These are phyloP conservation scores for Sciurus niger DNA, from an alignment of 2,113 vertebrate genomes.

Conservation along the genomic window DNA sequence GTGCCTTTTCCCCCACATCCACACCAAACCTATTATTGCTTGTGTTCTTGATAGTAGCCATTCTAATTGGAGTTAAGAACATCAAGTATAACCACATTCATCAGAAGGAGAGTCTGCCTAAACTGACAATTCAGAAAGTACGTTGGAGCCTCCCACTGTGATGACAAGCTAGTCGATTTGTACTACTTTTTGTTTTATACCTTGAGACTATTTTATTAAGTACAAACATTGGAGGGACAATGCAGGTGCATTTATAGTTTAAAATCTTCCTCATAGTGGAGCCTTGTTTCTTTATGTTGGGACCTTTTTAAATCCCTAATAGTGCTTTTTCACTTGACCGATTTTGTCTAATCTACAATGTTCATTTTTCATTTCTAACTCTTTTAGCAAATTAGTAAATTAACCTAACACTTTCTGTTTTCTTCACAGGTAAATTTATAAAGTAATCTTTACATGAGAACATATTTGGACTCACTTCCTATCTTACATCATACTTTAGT, in stretches of 20 bases:
- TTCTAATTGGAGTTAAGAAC: not conserved
- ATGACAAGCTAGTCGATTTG: not conserved
- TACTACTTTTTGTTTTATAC: not conserved
- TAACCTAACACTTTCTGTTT: not conserved
- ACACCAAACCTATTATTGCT: too few species aligned
- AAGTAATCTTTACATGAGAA: not conserved
- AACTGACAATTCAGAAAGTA: not conserved
- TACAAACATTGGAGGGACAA: not conserved
- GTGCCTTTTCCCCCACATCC: too few species aligned
- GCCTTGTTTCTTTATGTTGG: not conserved
- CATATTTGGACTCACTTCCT: not conserved
- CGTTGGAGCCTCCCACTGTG: not conserved
- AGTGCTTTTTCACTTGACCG: not conserved
- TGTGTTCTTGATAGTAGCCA: too few species aligned
- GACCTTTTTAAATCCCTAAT: not conserved
- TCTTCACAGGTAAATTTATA: not conserved
- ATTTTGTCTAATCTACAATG: not conserved
- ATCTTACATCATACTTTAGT: not conserved
- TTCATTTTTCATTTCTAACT: not conserved
- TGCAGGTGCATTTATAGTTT: not conserved
- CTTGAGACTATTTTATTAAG: not conserved
- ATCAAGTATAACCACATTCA: slow-evolving; percentile 5
- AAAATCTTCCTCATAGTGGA: not conserved
- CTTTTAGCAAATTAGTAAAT: not conserved
- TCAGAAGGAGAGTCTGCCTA: not conserved